Base-by-base conservation (phyloP, 2,797 vertebrate species). In the Neopelma chrysocephalum region DNA sequence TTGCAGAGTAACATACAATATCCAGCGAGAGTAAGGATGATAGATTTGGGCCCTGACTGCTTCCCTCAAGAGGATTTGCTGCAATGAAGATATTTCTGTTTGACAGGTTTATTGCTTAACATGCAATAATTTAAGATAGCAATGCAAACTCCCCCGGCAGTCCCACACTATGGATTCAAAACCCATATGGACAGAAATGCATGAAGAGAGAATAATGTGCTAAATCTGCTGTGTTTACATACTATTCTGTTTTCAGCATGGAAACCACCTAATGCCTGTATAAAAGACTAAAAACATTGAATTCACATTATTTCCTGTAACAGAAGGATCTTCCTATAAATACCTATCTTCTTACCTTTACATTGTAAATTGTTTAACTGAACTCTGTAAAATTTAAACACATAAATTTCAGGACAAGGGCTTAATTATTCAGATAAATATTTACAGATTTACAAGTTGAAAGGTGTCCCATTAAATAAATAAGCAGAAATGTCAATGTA, bases 71-170 rank as follows among this genome's bases (percentile, higher is more conserved):
- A 95, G 71, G 51, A 87, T 82, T 94, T 87, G 51, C 51, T 84
- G 26, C 76, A 78, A 87, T 71, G 66, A 96, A 93, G 92, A 91
- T 76, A 92, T 90, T 96, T 95, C 64, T 72, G 50, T 92, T 83
- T 94, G 93, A 91, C 75, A 95, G 71, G 60, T 96, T 97, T 96
- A 97, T 94, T 77, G 82, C 92, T 96, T 94, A 94, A 85, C 89
- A 69, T 70, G 65, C 32, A 80, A 79, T 86, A 71, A 92, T 78
- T 95, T 92, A 78, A 93, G 89, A 97, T n/a, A 90, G 40, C 56
- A 94, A 89, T 61, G 72, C 42, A 93, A 54, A 87, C 75, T 80
- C 85, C 50, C 57, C 84, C 68, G 94, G 82, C 54, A 86, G 78
- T 94, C 56, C 82, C 34, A 86, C 78, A 91, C 50, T 34, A 94